These are phyloP conservation scores for Boulengeromyrus knoepffleri DNA, from an alignment of 2,113 vertebrate species.

Conservation along the genomic window DNA sequence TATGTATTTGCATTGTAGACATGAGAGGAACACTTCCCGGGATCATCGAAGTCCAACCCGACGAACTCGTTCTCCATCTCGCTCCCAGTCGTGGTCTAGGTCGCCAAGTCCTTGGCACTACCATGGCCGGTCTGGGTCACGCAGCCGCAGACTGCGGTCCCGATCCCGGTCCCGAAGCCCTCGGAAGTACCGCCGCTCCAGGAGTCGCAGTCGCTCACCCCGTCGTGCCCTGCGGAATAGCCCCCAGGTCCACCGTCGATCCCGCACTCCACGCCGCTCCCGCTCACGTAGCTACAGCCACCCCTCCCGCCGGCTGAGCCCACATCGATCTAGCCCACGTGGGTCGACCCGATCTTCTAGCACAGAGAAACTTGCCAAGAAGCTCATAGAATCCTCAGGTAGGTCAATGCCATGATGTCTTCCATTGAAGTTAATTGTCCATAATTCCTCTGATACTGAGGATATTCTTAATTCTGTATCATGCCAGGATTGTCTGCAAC, in stretches of 20 bases:
- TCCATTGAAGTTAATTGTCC: not conserved
- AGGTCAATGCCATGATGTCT: constrained; percentile 1
- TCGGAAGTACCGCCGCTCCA: constrained; percentile 31
- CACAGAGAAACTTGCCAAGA: constrained; percentile 48
- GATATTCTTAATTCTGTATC: constrained; percentile 23
- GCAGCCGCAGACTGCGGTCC: constrained; percentile 45
- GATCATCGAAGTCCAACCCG: constrained; percentile 47
- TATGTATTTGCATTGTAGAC: constrained; percentile 7
- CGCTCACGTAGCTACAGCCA: constrained; percentile 11
- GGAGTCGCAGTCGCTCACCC: constrained; percentile 45
- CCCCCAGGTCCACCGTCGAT: constrained; percentile 41
- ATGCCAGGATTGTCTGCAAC: constrained; percentile 37
- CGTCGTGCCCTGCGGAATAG: constrained; percentile 36
- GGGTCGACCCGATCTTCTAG: constrained; percentile 48
- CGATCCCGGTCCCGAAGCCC: constrained; percentile 59
- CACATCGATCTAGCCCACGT: constrained; percentile 35
- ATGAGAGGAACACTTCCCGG: constrained; percentile 22
- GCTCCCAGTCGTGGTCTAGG: constrained; percentile 36
- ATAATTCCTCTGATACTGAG: not conserved
- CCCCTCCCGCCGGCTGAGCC: constrained; percentile 24
- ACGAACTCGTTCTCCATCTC: constrained; percentile 42
- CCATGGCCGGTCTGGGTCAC: constrained; percentile 50
- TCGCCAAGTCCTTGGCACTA: constrained; percentile 53
- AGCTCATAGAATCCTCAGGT: constrained; percentile 64
- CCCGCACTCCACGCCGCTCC: constrained; percentile 53